A percentile compares a stretch with the other conserved stretches of the same genome.
These are phyloP conservation scores for Crocallis elinguaria DNA, from an alignment of 2,888 invertebrate species.

Conservation along the genomic window DNA sequence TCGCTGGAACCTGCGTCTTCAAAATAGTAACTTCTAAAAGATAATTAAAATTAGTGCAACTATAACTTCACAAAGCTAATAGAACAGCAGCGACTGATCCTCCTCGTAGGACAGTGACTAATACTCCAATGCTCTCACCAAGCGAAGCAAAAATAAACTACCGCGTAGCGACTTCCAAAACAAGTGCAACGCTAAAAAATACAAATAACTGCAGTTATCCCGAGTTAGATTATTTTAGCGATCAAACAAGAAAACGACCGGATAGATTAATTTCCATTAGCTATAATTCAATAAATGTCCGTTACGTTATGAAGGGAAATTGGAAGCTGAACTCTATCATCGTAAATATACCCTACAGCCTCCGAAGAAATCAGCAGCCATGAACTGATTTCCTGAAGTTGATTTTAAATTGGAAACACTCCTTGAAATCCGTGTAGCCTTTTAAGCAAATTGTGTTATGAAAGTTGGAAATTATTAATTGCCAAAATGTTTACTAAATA, in stretches of 20 bases:
- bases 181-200: no score
- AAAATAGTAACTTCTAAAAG: no score
- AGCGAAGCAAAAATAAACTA: no score
- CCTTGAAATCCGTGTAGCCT: conserved; percentile 26
- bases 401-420: conserved; percentile 31
- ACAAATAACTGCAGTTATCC: no score
- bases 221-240: no score
- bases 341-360: conserved; percentile 56
- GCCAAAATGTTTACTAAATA: conserved; percentile 33
- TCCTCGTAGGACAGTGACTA: no score
- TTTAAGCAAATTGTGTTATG: conserved; percentile 29
- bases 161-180: no score
- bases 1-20: no score
- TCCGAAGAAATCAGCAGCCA: conserved; percentile 53
- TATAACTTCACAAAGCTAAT: no score
- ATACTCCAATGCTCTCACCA: no score
- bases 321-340: conserved; percentile 68
- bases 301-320: conserved; percentile 68
- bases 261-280: conserved; percentile 52
- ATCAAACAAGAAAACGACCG: conserved; percentile 36
- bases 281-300: conserved; percentile 57
- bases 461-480: conserved; percentile 29
- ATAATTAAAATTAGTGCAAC: no score
- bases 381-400: conserved; percentile 46
- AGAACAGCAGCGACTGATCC: no score